phyloP scores from a whole-genome alignment of 1,140 invertebrate species.

The Drosophila funebris region DNA sequence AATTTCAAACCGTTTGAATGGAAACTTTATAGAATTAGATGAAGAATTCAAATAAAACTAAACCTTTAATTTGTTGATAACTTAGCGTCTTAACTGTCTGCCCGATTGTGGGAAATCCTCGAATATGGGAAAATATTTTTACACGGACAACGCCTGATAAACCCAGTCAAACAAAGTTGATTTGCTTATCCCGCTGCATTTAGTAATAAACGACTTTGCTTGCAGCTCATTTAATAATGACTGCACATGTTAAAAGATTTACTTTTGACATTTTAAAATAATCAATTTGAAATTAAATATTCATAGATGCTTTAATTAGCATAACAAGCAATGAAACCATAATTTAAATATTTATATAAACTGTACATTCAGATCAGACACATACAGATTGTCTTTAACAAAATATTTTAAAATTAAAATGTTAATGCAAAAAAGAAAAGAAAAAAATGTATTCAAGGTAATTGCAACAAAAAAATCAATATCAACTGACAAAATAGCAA shows the following conservation, averaged over 20 bases:
- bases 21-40: too few species aligned
- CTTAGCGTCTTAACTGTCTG: too few species aligned
- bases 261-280: background rate
- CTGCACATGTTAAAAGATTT: background rate
- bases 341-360: constrained; percentile 1
- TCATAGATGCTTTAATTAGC: background rate
- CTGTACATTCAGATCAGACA: background rate
- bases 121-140: too few species aligned
- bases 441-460: constrained; percentile 50
- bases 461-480: constrained; percentile 58
- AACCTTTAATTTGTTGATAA: too few species aligned
- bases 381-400: constrained; percentile 27
- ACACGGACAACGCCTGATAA: background rate
- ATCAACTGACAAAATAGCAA: constrained; percentile 41
- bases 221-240: background rate
- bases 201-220: background rate
- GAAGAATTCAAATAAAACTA: too few species aligned
- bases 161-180: background rate
- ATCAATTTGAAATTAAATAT: background rate
- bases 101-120: too few species aligned
- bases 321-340: background rate
- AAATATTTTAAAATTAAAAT: constrained; percentile 64
- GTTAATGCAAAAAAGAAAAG: constrained; percentile 13
- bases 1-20: too few species aligned
- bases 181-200: background rate